Evolutionary conservation across 1,140 invertebrate genomes (phyloP).

Genomic region (Pomacea maculata): DNA sequence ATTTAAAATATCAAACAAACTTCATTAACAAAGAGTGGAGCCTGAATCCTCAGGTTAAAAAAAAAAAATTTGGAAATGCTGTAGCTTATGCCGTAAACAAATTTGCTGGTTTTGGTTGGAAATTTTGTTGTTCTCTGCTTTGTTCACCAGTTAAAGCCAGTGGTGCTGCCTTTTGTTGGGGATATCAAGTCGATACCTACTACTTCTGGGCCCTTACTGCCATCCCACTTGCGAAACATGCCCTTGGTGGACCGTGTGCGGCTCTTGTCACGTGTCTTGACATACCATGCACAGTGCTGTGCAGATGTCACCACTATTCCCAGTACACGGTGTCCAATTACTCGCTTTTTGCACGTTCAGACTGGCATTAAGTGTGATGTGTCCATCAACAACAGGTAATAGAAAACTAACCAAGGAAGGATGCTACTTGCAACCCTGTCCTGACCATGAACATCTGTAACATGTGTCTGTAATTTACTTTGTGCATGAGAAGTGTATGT

Average conservation of each 20-base stretch:
- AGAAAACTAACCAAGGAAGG: neutral
- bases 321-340: constrained; percentile 55
- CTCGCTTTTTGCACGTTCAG: constrained; percentile 49
- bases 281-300: constrained; percentile 31
- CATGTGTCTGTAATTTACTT: too few species aligned
- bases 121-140: neutral
- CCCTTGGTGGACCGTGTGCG: constrained; percentile 41
- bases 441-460: too few species aligned
- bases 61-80: neutral
- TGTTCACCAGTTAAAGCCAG: constrained; percentile 24
- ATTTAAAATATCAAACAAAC: neutral
- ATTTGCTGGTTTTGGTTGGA: neutral
- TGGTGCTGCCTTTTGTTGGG: constrained; percentile 43
- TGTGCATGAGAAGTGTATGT: too few species aligned
- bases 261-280: constrained; percentile 44
- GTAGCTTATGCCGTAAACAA: neutral
- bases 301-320: constrained; percentile 44
- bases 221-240: constrained; percentile 40
- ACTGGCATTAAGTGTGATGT: constrained; percentile 58
- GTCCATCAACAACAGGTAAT: constrained; percentile 60
- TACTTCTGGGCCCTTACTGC: constrained; percentile 37
- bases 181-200: constrained; percentile 47
- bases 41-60: neutral
- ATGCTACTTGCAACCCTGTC: too few species aligned
- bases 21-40: neutral